Evolutionary conservation across 2,888 invertebrate species (phyloP), one percentile per base, ranked within the genome.

Genomic region (Dysmachus trigonus): DNA sequence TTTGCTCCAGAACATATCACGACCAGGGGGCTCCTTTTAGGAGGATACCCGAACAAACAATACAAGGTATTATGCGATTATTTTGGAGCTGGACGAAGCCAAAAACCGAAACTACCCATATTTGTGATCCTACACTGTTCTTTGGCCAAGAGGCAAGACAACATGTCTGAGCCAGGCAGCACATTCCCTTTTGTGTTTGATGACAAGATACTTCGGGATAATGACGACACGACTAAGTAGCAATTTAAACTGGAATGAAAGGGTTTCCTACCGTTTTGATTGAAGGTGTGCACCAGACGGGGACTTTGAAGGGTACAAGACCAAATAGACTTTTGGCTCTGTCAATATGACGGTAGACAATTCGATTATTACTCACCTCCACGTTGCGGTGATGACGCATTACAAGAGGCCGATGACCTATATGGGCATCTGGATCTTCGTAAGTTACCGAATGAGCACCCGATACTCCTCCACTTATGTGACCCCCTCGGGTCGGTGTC

Each of bases 351-450:
- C 8, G 31, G n/a, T 73, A 35, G 33, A 73, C n/a, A 33, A 33
- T 73, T 73, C 18, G 7, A 73, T 33, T 73, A 38, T 33, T 18
- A 89, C 90, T 90, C 90, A 92, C 92, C 91, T 92, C 92, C 86
- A 91, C 90, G 88, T 92, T 92, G 88, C 91, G 91, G 90, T 92
- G 92, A 88, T 91, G 92, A 87, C 74, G 93, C 94, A 88, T 94
- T 91, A 92, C 94, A 90, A 90, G 87, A 92, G 93, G 85, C 91
- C 94, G 89, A 87, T 92, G 91, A 71, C 92, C 91, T 89, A 93
- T 88, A 95, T 93, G 92, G 95, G 96, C 90, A 95, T 96, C 88
- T 94, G 94, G 92, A 90, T 97, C 97, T 92, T 97, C 96, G 93
- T 97, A 97, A 86, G 96, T 93, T 62, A 96, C 95, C 0, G 94